phyloP scores from a whole-genome alignment of 2,113 vertebrate species.

The Coturnix japonica region DNA sequence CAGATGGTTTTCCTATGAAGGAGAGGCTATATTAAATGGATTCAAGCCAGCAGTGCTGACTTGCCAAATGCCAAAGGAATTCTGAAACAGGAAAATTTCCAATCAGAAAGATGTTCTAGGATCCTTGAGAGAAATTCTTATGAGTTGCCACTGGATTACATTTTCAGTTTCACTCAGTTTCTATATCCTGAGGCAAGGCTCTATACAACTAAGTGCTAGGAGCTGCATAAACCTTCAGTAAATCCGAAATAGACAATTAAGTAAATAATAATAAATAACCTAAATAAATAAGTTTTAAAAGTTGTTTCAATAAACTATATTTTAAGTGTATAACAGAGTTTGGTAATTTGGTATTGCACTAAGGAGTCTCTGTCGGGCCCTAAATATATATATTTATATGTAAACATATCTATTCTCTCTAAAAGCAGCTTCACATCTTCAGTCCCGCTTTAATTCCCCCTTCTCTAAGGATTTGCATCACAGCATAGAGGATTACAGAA shows the following conservation, averaged over 20 bases:
- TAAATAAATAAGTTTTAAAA: neutral
- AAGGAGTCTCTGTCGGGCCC: neutral
- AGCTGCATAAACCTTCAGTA: neutral
- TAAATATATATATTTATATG: neutral
- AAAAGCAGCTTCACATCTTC: neutral
- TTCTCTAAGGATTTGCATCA: neutral
- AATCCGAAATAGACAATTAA: neutral
- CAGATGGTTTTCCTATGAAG: neutral
- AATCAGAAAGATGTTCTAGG: neutral
- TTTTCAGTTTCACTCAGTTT: neutral
- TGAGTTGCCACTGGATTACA: neutral
- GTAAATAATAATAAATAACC: neutral
- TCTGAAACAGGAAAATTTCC: neutral
- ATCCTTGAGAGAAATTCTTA: neutral
- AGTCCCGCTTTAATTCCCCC: neutral
- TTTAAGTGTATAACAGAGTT: neutral
- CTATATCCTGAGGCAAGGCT: neutral
- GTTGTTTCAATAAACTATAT: neutral
- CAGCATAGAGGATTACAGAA: neutral
- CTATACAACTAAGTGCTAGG: neutral
- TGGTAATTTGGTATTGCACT: neutral
- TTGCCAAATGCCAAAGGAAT: neutral
- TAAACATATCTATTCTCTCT: neutral
- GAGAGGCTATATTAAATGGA: accelerated
- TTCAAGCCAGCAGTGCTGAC: neutral